Evolutionary conservation across 2,797 vertebrate species (phyloP).

Genomic region (Syndactyla subalaris): DNA sequence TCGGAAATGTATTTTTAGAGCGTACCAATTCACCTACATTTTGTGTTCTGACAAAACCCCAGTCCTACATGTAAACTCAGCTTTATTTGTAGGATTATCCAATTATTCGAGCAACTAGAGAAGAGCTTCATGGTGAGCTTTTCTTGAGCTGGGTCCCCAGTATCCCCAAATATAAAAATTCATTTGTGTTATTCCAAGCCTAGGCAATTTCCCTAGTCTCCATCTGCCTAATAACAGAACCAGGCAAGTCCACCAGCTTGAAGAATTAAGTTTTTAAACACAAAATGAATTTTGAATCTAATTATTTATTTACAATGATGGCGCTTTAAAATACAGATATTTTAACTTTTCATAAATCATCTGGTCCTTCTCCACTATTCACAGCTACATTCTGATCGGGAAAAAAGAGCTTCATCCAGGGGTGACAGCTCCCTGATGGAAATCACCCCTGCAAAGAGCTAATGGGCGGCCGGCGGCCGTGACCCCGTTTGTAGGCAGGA

Average conservation of each 20-base stretch:
- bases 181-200: constrained; percentile 4
- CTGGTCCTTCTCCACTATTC: not conserved
- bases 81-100: not conserved
- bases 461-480: constrained; percentile 32
- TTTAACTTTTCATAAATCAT: constrained; percentile 68
- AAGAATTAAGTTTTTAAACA: constrained; percentile 48
- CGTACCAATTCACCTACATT: constrained; percentile 15
- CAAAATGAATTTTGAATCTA: constrained; percentile 27
- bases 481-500: constrained; percentile 78
- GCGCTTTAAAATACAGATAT: constrained; percentile 25
- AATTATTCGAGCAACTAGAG: not conserved
- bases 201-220: not conserved
- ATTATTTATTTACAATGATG: constrained; percentile 39
- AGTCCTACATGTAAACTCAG: not conserved
- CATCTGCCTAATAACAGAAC: constrained; percentile 24
- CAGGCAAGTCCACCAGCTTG: not conserved
- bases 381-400: not conserved
- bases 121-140: not conserved
- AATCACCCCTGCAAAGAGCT: not conserved
- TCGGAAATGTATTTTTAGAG: constrained; percentile 3
- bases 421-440: not conserved
- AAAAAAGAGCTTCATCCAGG: not conserved
- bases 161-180: constrained; percentile 19
- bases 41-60: not conserved
- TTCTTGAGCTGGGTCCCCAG: not conserved